Evolutionary conservation across 2,888 invertebrate species (phyloP).

Genomic region (Cylindroiulus punctatus): DNA sequence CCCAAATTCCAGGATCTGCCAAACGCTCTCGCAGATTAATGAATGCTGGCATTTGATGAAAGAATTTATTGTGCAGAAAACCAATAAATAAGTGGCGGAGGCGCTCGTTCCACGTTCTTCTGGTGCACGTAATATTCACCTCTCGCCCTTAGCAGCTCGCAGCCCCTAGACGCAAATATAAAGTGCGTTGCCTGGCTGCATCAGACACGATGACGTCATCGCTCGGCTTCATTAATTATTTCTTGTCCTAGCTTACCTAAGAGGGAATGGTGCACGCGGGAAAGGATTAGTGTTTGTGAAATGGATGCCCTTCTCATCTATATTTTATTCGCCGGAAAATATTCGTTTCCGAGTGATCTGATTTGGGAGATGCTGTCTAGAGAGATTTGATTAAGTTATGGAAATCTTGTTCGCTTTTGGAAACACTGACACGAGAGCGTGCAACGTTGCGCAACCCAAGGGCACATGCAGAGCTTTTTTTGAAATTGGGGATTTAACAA

Average conservation of each 20-base stretch:
- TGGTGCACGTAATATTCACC: background rate
- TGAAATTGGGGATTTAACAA: too few relatives aligned
- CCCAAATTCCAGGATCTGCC: background rate
- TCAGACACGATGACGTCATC: background rate
- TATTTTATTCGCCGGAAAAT: background rate
- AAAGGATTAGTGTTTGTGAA: background rate
- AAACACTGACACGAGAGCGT: too few relatives aligned
- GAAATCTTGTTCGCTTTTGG: background rate
- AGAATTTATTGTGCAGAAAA: background rate
- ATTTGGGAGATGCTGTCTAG: background rate
- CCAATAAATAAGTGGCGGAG: background rate
- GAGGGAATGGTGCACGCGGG: background rate
- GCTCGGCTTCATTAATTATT: background rate
- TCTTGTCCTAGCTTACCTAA: background rate
- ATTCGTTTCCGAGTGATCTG: background rate
- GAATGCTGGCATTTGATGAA: background rate
- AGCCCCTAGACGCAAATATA: background rate
- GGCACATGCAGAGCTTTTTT: too few relatives aligned
- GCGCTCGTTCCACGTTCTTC: background rate
- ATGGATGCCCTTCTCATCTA: background rate
- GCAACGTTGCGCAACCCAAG: too few relatives aligned
- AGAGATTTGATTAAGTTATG: background rate
- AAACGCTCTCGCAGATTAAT: background rate
- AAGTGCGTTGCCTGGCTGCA: background rate
- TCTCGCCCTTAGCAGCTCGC: background rate